Base-by-base conservation (phyloP, 2,113 vertebrate species). In the Pipa parva region DNA sequence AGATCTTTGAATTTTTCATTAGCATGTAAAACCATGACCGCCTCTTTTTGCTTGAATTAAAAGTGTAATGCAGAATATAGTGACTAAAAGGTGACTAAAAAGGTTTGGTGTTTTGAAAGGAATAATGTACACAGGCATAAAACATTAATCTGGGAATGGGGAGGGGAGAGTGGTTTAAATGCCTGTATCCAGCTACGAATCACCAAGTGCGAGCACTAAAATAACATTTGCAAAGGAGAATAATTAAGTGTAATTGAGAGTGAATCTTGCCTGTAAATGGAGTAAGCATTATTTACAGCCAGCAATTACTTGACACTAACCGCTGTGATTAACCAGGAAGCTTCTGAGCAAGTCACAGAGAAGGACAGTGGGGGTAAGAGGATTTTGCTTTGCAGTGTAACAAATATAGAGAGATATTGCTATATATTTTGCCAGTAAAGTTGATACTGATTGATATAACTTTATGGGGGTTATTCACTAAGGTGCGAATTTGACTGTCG, bases 161-260 rank as follows among this genome's bases (percentile, higher is more conserved):
- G 51, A 18, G 21, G 26, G n/a, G 21, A 54, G 51, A 18, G 21
- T 18, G 31, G 31, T 36, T 54, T 26, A 36, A 54, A 17, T 29
- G 17, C 7, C 29, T 39, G 20, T 27, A 36, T 37, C 62, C 62
- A 54, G 18, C 37, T 42, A 10, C 10, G n/a, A 22, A 57, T 17
- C 37, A 29, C 25, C 49, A 31, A 31, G 27, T 20, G 4, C 8
- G 8, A 18, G 26, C 29, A 24, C 37, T 57, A 48, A 57, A 57
- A 66, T 66, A 25, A 57, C 55, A 22, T 66, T 57, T 66, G 37
- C 28, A 57, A 66, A 57, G 31, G 26, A 58, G 39, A 31, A 25
- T 25, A 57, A 66, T 57, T 48, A 66, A 66, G 46, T n/a, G 17
- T 57, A 66, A 57, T 48, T 58, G 26, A 66, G 63, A 57, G 27